Percentiles rank a stretch among this genome's conserved stretches.
Evolutionary conservation across 2,113 vertebrate species (phyloP).

Genomic region (Chrysochloris asiatica): DNA sequence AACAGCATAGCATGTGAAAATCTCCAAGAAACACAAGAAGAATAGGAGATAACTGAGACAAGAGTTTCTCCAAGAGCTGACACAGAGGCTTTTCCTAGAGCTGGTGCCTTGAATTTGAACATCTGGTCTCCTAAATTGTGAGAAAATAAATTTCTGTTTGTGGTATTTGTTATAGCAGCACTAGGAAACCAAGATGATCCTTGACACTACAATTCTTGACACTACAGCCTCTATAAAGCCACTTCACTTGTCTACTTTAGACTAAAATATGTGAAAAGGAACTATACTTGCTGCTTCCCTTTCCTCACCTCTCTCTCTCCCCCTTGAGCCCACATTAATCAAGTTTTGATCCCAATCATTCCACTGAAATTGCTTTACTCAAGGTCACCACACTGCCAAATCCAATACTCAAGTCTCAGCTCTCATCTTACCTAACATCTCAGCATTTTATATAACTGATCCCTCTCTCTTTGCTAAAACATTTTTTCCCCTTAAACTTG

Average conservation of each 20-base stretch:
- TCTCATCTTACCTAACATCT: background rate
- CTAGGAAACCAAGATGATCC: background rate
- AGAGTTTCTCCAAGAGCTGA: background rate
- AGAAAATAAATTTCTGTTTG: background rate
- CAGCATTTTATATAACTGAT: background rate
- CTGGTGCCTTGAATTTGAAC: background rate
- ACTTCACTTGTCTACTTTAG: background rate
- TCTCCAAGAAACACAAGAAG: background rate
- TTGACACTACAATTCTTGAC: conserved; percentile 6
- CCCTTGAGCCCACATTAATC: background rate
- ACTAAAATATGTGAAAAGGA: too few species aligned
- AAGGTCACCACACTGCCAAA: background rate
- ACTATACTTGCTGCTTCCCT: background rate
- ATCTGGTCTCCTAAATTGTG: background rate
- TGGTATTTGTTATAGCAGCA: background rate
- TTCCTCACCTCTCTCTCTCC: background rate
- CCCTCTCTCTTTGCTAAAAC: background rate
- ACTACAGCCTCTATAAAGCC: background rate
- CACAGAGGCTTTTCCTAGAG: background rate
- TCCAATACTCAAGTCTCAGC: background rate
- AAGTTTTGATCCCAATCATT: background rate
- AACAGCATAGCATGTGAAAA: background rate
- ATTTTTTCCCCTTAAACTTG: background rate
- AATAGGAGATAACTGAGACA: background rate
- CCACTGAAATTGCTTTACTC: background rate